A percentile compares a stretch with the other conserved stretches of the same genome.
Conservation (phyloP, 2,797 vertebrate genomes). For the Bovichtus variegatus region DNA sequence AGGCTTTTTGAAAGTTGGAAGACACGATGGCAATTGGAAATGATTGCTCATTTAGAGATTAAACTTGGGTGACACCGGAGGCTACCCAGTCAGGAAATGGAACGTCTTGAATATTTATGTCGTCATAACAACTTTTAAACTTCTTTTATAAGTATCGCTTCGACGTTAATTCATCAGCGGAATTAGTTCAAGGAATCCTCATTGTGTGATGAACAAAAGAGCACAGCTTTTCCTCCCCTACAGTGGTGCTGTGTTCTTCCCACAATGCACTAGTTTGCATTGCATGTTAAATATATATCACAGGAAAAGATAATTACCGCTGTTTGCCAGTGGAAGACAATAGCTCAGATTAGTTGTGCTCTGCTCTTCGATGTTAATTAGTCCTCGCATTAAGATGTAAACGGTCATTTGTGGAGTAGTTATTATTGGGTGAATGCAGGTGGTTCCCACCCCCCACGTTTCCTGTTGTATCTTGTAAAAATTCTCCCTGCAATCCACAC, state of each 20-base stretch:
- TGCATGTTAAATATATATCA: slow-evolving; percentile 18
- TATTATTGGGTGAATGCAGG: slow-evolving; percentile 52
- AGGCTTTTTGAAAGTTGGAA: slow-evolving; percentile 5
- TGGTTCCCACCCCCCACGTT: slow-evolving; percentile 52
- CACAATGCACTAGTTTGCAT: not conserved
- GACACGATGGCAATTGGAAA: slow-evolving; percentile 34
- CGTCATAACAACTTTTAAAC: not conserved
- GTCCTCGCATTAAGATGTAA: slow-evolving; percentile 32
- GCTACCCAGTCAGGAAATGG: slow-evolving; percentile 8
- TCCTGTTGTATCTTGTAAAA: slow-evolving; percentile 35
- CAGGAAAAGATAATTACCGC: slow-evolving; percentile 28
- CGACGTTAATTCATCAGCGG: slow-evolving; percentile 7
- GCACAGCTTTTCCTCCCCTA: not conserved
- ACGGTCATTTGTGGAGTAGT: slow-evolving; percentile 44
- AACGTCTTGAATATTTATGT: slow-evolving; percentile 14
- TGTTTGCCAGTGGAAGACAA: not conserved
- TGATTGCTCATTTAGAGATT: slow-evolving; percentile 2
- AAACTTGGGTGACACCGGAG: slow-evolving; percentile 13
- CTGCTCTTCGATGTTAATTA: slow-evolving; percentile 18
- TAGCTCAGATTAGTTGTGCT: slow-evolving; percentile 21
- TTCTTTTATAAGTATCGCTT: slow-evolving; percentile 1
- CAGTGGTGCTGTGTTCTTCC: not conserved
- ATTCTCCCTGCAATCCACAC: not conserved
- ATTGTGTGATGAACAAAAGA: slow-evolving; percentile 5
- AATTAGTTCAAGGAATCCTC: slow-evolving; percentile 9